Evolutionary conservation across 2,888 invertebrate species (phyloP).

Genomic region (Sarcophaga caerulescens): DNA sequence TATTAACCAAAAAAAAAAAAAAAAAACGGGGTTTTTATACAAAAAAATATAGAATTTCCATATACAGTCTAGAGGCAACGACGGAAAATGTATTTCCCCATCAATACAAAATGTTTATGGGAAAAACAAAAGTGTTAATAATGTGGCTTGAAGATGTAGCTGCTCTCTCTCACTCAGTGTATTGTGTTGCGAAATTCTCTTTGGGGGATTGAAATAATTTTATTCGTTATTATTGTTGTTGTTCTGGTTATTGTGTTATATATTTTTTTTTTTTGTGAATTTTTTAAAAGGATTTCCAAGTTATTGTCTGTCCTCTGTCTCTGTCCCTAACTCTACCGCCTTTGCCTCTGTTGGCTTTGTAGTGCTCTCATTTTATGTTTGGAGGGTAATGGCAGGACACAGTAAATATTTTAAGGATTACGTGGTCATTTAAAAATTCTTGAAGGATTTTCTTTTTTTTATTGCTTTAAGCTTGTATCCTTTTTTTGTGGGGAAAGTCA

Average conservation of each 20-base stretch:
- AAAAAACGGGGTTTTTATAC: too few relatives aligned
- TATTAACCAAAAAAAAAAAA: neutral
- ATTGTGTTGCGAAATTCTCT: neutral
- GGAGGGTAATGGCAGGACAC: neutral
- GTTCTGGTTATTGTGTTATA: neutral
- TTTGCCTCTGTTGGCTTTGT: neutral
- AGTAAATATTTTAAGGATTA: constrained; percentile 55
- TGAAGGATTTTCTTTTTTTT: neutral
- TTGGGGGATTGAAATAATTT: neutral
- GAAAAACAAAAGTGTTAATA: constrained; percentile 46
- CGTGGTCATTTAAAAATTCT: constrained; percentile 54
- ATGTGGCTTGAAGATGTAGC: constrained; percentile 19
- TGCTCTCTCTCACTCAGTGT: neutral
- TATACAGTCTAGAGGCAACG: too few relatives aligned
- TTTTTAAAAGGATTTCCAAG: constrained; percentile 23
- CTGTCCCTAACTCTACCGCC: neutral
- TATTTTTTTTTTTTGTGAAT: constrained; percentile 3
- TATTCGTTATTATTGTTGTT: neutral
- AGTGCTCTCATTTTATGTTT: neutral
- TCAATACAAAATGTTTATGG: constrained; percentile 40
- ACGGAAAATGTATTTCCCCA: neutral
- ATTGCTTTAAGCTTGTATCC: neutral
- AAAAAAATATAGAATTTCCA: too few relatives aligned
- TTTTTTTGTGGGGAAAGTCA: neutral
- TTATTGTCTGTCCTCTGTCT: neutral